Conservation (phyloP, 2,888 invertebrate species). For the Drosophila lacicola region DNA sequence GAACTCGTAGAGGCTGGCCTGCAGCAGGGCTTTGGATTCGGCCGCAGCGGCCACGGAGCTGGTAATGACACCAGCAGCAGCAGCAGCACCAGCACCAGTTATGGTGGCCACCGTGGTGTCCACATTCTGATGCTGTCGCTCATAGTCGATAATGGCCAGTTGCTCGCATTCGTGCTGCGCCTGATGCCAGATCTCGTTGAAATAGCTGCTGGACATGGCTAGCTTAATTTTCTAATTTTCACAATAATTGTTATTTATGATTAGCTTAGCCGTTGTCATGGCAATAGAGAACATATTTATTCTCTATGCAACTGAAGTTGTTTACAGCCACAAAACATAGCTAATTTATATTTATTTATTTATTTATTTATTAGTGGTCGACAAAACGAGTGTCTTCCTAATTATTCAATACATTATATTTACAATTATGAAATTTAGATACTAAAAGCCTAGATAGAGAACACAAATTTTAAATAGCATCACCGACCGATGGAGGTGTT, state of each 20-base stretch:
- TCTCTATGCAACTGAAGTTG: too few relatives aligned
- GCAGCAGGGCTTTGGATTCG: slow-evolving; percentile 85
- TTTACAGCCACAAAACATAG: neutral
- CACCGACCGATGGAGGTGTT: too few relatives aligned
- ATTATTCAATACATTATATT: too few relatives aligned
- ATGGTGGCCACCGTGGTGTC: slow-evolving; percentile 80
- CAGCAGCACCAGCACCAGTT: slow-evolving; percentile 87
- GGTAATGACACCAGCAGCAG: slow-evolving; percentile 81
- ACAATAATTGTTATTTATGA: slow-evolving; percentile 1
- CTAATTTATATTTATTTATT: too few relatives aligned
- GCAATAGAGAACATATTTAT: neutral
- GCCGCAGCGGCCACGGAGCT: slow-evolving; percentile 54
- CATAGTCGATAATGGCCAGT: slow-evolving; percentile 85
- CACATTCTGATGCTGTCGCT: slow-evolving; percentile 88
- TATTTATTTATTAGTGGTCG: too few relatives aligned
- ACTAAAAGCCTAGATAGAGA: too few relatives aligned
- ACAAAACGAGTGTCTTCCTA: too few relatives aligned
- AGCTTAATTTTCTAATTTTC: neutral
- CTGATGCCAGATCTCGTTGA: slow-evolving; percentile 89
- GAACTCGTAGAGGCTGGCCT: slow-evolving; percentile 88
- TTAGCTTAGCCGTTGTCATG: slow-evolving; percentile 41
- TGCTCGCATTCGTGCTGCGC: slow-evolving; percentile 86
- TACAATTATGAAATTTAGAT: too few relatives aligned
- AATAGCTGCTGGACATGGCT: slow-evolving; percentile 91
- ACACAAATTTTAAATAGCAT: too few relatives aligned